Conservation (phyloP, 2,113 vertebrate genomes). For the Cyrtonyx montezumae region DNA sequence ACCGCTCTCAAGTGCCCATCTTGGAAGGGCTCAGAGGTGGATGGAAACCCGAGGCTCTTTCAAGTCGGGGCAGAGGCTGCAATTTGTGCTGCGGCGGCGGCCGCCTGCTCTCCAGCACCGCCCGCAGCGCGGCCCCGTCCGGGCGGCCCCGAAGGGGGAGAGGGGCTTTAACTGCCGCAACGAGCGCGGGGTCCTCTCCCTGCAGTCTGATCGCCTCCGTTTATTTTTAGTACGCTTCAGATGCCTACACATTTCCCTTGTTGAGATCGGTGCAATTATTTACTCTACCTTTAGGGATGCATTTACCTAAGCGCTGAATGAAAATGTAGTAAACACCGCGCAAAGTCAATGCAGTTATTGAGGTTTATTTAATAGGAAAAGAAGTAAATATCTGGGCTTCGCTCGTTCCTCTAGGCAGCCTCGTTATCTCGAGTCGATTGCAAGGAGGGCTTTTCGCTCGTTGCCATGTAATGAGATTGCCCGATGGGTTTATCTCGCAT, state of each 20-base stretch:
- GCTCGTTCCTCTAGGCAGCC: constrained; percentile 33
- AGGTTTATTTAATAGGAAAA: constrained; percentile 73
- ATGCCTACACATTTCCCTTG: constrained; percentile 77
- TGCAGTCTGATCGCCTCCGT: constrained; percentile 65
- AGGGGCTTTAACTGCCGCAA: constrained; percentile 75
- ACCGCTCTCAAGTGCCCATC: not conserved
- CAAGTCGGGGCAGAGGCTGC: not conserved
- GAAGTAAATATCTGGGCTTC: constrained; percentile 53
- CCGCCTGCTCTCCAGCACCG: no score
- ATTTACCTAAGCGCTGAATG: constrained; percentile 71
- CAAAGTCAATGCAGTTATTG: constrained; percentile 56
- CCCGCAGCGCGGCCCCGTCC: no score
- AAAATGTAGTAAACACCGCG: constrained; percentile 70
- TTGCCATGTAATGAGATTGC: constrained; percentile 22
- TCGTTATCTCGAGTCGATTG: constrained; percentile 62
- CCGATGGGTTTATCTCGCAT: constrained; percentile 33
- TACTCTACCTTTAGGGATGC: constrained; percentile 77
- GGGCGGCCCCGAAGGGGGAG: not conserved
- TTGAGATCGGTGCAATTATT: constrained; percentile 75
- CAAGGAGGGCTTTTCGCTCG: constrained; percentile 2
- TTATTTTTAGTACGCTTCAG: constrained; percentile 79
- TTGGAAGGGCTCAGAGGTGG: constrained; percentile 1
- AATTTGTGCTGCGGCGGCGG: constrained; percentile 17
- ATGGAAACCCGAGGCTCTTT: constrained; percentile 27
- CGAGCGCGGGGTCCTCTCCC: constrained; percentile 67